Percentiles rank a stretch among this genome's conserved stretches.
These are phyloP conservation scores for Parus major DNA, from an alignment of 2,113 vertebrate genomes.

Conservation along the genomic window DNA sequence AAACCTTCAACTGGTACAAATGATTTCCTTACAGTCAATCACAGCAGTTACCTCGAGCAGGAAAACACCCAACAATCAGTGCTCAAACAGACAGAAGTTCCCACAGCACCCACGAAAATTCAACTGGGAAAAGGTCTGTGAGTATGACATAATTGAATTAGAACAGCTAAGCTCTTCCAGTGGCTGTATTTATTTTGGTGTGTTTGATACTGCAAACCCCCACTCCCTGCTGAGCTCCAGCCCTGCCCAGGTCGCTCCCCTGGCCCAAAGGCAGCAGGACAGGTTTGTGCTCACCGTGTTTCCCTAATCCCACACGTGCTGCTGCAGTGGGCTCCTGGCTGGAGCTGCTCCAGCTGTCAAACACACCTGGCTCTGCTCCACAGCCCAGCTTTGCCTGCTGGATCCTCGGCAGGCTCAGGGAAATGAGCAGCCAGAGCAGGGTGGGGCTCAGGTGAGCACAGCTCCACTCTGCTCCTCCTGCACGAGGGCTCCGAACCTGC, in stretches of 20 bases:
- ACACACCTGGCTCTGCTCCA: neutral
- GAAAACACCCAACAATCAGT: neutral
- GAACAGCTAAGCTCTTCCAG: accelerated
- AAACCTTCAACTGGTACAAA: neutral
- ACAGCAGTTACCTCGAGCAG: neutral
- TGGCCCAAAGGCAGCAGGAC: neutral
- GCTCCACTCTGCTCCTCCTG: neutral
- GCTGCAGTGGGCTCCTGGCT: neutral
- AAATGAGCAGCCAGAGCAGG: neutral
- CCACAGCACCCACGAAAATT: neutral
- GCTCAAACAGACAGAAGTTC: neutral
- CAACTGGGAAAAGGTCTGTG: neutral
- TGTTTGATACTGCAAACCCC: accelerated
- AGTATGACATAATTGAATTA: accelerated
- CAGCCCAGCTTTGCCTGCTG: neutral
- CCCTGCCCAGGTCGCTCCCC: neutral
- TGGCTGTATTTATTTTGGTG: neutral
- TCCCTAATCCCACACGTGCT: neutral
- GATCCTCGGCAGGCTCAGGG: neutral
- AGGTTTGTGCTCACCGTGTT: neutral
- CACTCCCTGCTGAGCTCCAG: neutral
- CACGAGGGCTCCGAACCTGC: neutral
- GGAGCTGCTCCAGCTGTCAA: neutral
- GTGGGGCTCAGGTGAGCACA: neutral
- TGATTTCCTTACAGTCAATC: neutral